phyloP scores from a whole-genome alignment of 1,140 invertebrate species.

The Drosophila ohnishii region DNA sequence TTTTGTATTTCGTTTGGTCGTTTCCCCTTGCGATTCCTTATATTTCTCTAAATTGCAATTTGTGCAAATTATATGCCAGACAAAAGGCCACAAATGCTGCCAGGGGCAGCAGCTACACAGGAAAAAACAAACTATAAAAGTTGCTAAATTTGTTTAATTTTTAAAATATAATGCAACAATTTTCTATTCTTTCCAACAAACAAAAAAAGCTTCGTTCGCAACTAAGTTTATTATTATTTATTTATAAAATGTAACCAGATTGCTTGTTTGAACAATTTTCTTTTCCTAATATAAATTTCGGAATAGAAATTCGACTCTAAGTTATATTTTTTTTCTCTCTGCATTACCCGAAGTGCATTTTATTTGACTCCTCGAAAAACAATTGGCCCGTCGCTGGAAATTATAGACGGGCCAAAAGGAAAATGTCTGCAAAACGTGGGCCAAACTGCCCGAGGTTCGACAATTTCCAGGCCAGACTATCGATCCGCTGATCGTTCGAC shows the following conservation, averaged over 20 bases:
- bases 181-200: no score
- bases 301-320: not conserved
- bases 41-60: conserved; percentile 82
- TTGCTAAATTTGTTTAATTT: no score
- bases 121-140: not conserved
- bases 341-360: conserved; percentile 63
- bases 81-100: conserved; percentile 72
- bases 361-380: conserved; percentile 60
- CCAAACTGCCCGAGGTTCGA: conserved; percentile 54
- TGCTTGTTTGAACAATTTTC: no score
- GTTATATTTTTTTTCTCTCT: not conserved
- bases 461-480: conserved; percentile 5
- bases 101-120: conserved; percentile 8
- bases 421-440: conserved; percentile 78
- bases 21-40: conserved; percentile 47
- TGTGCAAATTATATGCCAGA: conserved; percentile 76
- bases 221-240: no score
- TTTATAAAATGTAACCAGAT: no score
- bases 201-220: no score
- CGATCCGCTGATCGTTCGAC: conserved; percentile 35
- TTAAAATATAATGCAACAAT: no score
- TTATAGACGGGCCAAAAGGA: conserved; percentile 49
- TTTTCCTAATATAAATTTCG: not conserved
- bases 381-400: conserved; percentile 48
- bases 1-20: conserved; percentile 7